Evolutionary conservation across 2,113 vertebrate species (phyloP).

Genomic region (Hoplias malabaricus): DNA sequence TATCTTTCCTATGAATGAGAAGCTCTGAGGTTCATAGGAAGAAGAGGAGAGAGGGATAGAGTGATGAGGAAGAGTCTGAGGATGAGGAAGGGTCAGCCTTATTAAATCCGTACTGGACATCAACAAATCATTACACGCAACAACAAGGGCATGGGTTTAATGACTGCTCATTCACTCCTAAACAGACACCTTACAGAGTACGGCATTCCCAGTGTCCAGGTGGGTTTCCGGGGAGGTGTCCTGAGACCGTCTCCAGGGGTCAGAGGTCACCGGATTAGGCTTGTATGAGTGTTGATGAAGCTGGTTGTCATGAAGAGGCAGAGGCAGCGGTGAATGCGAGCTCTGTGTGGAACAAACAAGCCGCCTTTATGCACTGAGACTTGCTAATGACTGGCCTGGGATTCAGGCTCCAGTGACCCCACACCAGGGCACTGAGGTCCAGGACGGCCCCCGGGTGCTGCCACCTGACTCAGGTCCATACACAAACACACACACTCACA

Average conservation of each 20-base stretch:
- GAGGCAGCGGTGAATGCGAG: slow-evolving; percentile 65
- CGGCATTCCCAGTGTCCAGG: too few relatives aligned
- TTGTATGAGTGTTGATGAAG: slow-evolving; percentile 52
- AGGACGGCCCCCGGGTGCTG: slow-evolving; percentile 70
- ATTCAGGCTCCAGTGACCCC: slow-evolving; percentile 71
- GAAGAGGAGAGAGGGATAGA: neutral
- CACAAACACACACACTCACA: neutral
- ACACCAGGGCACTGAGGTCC: slow-evolving; percentile 29
- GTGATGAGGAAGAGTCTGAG: neutral
- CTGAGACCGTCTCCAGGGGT: slow-evolving; percentile 5
- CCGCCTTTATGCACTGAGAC: slow-evolving; percentile 72
- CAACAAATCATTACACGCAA: too few relatives aligned
- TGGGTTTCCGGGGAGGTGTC: neutral
- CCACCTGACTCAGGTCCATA: slow-evolving; percentile 66
- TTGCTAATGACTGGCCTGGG: slow-evolving; percentile 81
- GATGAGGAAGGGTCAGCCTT: too few relatives aligned
- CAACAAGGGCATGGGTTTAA: too few relatives aligned
- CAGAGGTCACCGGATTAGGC: slow-evolving; percentile 55
- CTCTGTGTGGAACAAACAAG: slow-evolving; percentile 77
- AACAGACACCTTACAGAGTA: too few relatives aligned
- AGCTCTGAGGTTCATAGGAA: neutral
- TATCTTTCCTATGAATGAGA: slow-evolving; percentile 37
- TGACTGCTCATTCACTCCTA: neutral
- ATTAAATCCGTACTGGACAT: too few relatives aligned
- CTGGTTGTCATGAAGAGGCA: slow-evolving; percentile 51